Percentiles rank a stretch among this genome's conserved stretches.
These are phyloP conservation scores for Acanthaster planci DNA, from an alignment of 35 echinoderm and acorn worm genomes.

Conservation along the genomic window DNA sequence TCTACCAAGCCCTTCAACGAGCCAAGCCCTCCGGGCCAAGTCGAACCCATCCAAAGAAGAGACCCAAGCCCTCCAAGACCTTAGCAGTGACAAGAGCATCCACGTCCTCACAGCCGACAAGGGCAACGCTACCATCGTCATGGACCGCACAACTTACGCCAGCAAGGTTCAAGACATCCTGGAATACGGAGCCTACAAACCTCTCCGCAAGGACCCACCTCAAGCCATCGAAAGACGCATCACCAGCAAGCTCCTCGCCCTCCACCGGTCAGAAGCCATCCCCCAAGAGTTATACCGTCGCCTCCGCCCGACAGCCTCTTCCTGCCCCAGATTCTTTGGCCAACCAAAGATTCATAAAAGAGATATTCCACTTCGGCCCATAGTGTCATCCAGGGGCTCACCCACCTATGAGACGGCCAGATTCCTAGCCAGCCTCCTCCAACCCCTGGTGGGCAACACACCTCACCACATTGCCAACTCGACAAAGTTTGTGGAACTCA, in stretches of 20 bases:
- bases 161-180: conserved; percentile 1
- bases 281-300: too few species aligned
- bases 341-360: conserved; percentile 58
- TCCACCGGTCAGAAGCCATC: too few species aligned
- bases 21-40: conserved; percentile 14
- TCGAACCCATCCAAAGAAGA: not conserved
- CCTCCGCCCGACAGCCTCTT: too few species aligned
- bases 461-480: conserved; percentile 31
- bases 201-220: not conserved
- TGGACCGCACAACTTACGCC: not conserved
- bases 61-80: not conserved
- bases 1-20: not conserved
- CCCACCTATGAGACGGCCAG: conserved; percentile 32
- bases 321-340: conserved; percentile 36
- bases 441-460: conserved; percentile 42
- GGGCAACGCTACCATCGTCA: conserved; percentile 9
- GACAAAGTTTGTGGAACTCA: too few species aligned
- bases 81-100: not conserved
- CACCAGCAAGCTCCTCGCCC: conserved; percentile 3
- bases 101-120: too few species aligned
- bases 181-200: too few species aligned
- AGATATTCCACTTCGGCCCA: conserved; percentile 26
- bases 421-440: conserved; percentile 32
- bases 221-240: not conserved
- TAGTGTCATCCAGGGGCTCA: conserved; percentile 20